phyloP scores from a whole-genome alignment of 2,888 invertebrate genomes.

The Torymus tubicola region DNA sequence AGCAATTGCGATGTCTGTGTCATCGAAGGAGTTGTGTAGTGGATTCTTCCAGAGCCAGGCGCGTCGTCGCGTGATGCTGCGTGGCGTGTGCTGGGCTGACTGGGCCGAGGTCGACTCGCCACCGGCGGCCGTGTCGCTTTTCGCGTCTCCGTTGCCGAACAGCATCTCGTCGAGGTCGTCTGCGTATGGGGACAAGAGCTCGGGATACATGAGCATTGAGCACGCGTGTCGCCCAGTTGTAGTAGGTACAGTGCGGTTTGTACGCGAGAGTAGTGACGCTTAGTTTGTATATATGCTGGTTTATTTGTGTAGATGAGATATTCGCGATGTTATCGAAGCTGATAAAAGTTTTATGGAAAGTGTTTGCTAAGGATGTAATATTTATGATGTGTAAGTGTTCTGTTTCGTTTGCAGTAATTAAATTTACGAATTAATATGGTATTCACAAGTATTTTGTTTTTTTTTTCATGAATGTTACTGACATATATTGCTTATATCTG shows the following conservation, averaged over 20 bases:
- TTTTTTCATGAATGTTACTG: no score
- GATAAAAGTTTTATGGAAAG: no score
- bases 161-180: slow-evolving; percentile 76
- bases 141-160: slow-evolving; percentile 68
- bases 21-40: slow-evolving; percentile 68
- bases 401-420: no score
- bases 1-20: slow-evolving; percentile 64
- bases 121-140: slow-evolving; percentile 62
- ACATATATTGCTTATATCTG: no score
- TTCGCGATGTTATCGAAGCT: no score
- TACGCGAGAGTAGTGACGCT: no score
- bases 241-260: not conserved
- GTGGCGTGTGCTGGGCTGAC: slow-evolving; percentile 26
- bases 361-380: no score
- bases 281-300: no score
- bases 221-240: not conserved
- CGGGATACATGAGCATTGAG: not conserved
- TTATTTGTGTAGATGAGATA: no score
- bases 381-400: no score
- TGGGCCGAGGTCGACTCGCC: slow-evolving; percentile 17
- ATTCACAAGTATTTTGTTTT: no score
- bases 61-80: slow-evolving; percentile 65
- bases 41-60: slow-evolving; percentile 71
- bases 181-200: slow-evolving; percentile 56
- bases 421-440: no score